These are phyloP conservation scores for Trichogramma dendrolimi DNA, from an alignment of 2,888 invertebrate genomes.

Conservation along the genomic window DNA sequence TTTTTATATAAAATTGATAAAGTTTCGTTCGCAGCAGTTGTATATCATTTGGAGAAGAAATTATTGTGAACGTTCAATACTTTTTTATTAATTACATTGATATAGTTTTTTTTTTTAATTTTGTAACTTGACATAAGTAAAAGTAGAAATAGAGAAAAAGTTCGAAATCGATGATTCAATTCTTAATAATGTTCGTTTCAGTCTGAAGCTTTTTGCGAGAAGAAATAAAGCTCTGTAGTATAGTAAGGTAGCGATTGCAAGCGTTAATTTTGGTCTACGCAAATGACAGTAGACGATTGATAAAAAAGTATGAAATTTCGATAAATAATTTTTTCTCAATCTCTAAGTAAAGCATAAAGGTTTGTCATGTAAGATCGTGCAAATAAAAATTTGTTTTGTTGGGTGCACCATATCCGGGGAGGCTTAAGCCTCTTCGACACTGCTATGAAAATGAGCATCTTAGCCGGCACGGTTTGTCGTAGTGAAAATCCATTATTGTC, in stretches of 20 bases:
- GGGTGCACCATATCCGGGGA: background rate
- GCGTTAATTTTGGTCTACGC: no score
- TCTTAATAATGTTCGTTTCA: slow-evolving; percentile 13
- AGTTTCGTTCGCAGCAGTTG: no score
- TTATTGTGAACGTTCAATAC: no score
- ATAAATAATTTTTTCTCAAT: slow-evolving; percentile 15
- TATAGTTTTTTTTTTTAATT: no score
- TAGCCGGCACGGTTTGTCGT: slow-evolving; percentile 15
- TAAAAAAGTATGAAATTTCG: slow-evolving; percentile 19
- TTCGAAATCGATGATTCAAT: slow-evolving; percentile 4
- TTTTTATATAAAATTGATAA: no score
- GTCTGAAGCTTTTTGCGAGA: slow-evolving; percentile 4
- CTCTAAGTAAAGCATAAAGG: slow-evolving; percentile 9
- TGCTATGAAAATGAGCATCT: background rate
- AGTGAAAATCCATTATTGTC: background rate
- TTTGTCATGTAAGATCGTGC: background rate
- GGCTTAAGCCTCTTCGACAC: slow-evolving; percentile 5
- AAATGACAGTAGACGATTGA: background rate
- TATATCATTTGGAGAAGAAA: no score
- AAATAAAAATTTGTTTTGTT: slow-evolving; percentile 6
- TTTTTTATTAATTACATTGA: no score
- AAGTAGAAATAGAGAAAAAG: no score
- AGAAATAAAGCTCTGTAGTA: background rate
- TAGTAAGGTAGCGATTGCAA: no score
- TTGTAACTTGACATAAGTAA: no score